These are phyloP conservation scores for Pristis pectinata DNA, from an alignment of 2,797 vertebrate species.

Conservation along the genomic window DNA sequence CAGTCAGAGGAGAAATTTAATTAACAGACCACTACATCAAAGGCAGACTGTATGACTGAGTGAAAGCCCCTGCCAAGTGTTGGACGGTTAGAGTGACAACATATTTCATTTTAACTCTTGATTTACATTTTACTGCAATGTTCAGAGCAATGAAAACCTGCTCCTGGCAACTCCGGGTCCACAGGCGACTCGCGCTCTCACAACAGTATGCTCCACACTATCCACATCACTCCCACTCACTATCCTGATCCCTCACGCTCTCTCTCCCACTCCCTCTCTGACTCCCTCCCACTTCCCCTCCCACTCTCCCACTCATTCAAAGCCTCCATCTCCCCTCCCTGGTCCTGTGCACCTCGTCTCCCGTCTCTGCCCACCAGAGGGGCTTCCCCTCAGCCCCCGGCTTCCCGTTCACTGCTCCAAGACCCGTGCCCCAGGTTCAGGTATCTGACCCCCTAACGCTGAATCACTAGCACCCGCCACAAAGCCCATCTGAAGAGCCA, in stretches of 20 bases:
- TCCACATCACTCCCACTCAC: no score
- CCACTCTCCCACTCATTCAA: background rate
- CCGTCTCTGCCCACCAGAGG: no score
- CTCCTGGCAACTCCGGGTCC: no score
- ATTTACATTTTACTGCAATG: background rate
- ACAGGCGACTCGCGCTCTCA: background rate
- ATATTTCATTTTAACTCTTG: background rate
- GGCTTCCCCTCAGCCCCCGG: background rate
- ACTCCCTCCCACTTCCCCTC: background rate
- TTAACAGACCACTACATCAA: background rate
- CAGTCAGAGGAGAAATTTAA: background rate
- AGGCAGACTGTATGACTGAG: background rate
- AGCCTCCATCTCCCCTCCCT: background rate
- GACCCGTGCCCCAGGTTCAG: background rate
- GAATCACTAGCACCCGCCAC: background rate
- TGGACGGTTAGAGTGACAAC: background rate
- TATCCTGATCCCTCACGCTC: no score
- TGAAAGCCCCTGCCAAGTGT: background rate
- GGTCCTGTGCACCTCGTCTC: background rate
- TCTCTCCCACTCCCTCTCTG: background rate
- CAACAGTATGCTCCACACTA: no score
- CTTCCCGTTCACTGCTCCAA: background rate
- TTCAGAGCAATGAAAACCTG: background rate
- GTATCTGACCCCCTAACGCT: background rate
- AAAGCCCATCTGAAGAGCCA: background rate